These are phyloP conservation scores for Nematostella vectensis DNA, from an alignment of 92 coral and sea anemone genomes.

Conservation along the genomic window DNA sequence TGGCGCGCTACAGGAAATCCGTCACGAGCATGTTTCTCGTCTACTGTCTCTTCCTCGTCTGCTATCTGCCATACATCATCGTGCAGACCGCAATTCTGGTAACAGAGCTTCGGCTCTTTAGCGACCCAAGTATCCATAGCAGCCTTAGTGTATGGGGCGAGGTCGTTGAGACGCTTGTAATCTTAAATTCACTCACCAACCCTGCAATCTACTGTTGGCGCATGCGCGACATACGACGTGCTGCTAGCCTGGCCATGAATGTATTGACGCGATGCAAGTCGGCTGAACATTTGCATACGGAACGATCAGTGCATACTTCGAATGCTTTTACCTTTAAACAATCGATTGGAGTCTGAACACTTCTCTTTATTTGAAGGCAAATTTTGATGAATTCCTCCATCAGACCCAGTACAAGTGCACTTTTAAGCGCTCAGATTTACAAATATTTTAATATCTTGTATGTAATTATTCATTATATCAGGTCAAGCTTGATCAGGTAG, in stretches of 20 bases:
- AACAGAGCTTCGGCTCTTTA: constrained; percentile 2
- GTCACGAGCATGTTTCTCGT: constrained; percentile 42
- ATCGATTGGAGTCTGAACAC: no score
- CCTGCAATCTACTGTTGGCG: constrained; percentile 29
- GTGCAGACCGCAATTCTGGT: constrained; percentile 20
- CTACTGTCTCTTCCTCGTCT: constrained; percentile 32
- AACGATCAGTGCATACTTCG: constrained; percentile 16
- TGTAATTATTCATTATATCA: no score
- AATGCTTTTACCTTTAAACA: no score
- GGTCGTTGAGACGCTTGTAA: constrained; percentile 16
- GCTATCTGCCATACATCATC: constrained; percentile 42
- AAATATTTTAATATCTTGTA: no score
- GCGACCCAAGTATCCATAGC: background rate
- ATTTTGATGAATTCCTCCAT: no score
- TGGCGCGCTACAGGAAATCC: constrained; percentile 39
- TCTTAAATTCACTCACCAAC: constrained; percentile 14
- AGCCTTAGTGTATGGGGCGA: constrained; percentile 12
- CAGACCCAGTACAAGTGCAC: no score
- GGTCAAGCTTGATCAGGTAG: no score
- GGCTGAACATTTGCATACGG: background rate
- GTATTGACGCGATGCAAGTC: constrained; percentile 13
- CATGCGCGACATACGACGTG: constrained; percentile 25
- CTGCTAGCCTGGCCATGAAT: constrained; percentile 15
- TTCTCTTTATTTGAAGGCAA: no score
- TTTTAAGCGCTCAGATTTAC: no score